Conservation (phyloP, 2,797 vertebrate species). For the Gorsachius magnificus region DNA sequence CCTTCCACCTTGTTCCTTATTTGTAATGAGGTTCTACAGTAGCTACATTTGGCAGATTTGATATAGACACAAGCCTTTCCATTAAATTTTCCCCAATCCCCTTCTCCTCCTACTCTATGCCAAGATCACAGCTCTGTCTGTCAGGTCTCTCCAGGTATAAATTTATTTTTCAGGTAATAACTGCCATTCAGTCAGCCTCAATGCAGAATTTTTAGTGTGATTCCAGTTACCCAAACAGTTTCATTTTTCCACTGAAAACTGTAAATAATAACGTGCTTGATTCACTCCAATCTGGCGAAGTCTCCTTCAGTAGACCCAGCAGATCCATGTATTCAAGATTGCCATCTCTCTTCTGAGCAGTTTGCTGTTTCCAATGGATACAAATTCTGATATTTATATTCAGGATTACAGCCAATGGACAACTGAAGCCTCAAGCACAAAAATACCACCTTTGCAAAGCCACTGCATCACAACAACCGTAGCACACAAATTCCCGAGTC, state of each 20-base stretch:
- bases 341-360: background rate
- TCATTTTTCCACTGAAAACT: background rate
- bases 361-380: background rate
- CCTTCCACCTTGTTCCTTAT: background rate
- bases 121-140: background rate
- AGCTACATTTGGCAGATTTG: background rate
- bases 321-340: background rate
- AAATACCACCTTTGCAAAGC: background rate
- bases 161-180: background rate
- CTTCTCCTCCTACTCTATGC: background rate
- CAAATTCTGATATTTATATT: background rate
- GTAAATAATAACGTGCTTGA: background rate
- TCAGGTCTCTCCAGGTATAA: background rate
- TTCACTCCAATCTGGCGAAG: background rate
- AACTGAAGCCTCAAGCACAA: background rate
- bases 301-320: background rate
- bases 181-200: background rate
- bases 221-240: background rate
- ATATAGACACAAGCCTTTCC: background rate
- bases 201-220: background rate
- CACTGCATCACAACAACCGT: background rate
- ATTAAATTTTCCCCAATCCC: background rate
- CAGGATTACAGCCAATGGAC: background rate
- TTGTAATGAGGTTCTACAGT: background rate
- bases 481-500: background rate